Percentiles rank a stretch among this genome's conserved stretches.
These are phyloP conservation scores for Cuniculus paca DNA, from an alignment of 2,797 vertebrate genomes.

Conservation along the genomic window DNA sequence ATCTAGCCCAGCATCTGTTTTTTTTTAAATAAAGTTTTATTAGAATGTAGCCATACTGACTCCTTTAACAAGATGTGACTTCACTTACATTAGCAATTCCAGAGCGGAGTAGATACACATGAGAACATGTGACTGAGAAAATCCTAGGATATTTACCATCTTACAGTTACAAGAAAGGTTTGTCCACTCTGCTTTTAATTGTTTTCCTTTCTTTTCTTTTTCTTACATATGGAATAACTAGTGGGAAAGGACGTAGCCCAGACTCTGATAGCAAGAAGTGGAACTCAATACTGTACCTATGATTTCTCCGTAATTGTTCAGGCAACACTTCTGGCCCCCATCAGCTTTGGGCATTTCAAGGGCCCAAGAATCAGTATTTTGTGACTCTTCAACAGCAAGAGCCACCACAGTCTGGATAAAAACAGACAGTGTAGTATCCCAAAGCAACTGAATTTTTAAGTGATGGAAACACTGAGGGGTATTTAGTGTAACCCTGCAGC, in stretches of 20 bases:
- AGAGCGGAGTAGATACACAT: not conserved
- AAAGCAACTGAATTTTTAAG: not conserved
- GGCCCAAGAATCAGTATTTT: slow-evolving; percentile 30
- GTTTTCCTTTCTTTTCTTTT: slow-evolving; percentile 46
- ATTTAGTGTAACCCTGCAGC: not conserved
- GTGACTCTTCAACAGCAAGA: not conserved
- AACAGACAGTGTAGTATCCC: not conserved
- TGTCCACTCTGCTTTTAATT: not conserved
- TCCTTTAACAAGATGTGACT: not conserved
- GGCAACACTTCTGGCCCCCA: not conserved
- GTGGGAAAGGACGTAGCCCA: not conserved
- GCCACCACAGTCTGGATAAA: not conserved
- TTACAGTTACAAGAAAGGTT: not conserved
- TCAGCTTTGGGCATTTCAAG: not conserved
- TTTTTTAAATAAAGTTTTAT: slow-evolving; percentile 56
- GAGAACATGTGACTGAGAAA: not conserved
- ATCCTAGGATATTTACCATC: not conserved
- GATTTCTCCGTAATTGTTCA: not conserved
- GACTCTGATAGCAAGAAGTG: not conserved
- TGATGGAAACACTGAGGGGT: not conserved
- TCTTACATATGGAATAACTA: not conserved
- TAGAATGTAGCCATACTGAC: not conserved
- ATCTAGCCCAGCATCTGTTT: not conserved
- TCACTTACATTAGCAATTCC: not conserved
- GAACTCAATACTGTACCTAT: not conserved